phyloP scores from a whole-genome alignment of 2,113 vertebrate species.

The Megaleporinus macrocephalus region DNA sequence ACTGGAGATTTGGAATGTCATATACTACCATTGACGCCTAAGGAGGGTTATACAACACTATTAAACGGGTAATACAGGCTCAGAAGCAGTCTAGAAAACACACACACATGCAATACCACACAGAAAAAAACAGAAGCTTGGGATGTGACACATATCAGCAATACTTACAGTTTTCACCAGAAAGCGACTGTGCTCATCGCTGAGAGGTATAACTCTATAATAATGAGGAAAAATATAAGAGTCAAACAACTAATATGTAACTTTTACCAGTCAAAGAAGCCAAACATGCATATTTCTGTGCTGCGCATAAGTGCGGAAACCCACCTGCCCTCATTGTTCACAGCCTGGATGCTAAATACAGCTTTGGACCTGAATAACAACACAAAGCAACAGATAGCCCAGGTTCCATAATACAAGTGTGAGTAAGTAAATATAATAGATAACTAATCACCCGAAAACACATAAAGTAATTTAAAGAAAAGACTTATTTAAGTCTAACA shows the following conservation, averaged over 20 bases:
- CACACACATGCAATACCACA: background rate
- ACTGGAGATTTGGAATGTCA: conserved; percentile 88
- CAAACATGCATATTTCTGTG: background rate
- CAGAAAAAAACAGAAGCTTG: background rate
- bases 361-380: conserved; percentile 81
- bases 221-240: conserved; percentile 12
- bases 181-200: conserved; percentile 80
- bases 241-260: background rate
- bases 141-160: background rate
- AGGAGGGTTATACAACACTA: background rate
- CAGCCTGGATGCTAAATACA: conserved; percentile 89
- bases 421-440: background rate
- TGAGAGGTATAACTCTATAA: conserved; percentile 83
- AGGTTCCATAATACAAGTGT: background rate
- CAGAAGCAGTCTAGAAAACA: background rate
- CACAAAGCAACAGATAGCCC: background rate
- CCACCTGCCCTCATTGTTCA: conserved; percentile 91
- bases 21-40: conserved; percentile 88
- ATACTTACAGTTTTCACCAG: conserved; percentile 90
- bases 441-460: background rate
- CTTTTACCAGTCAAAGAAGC: too few species aligned
- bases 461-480: background rate
- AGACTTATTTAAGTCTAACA: background rate
- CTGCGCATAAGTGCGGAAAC: conserved; percentile 47
- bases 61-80: background rate